A percentile compares a stretch with the other conserved stretches of the same genome.
These are phyloP conservation scores for Priocnemis perturbator DNA, from an alignment of 2,888 invertebrate species.

Conservation along the genomic window DNA sequence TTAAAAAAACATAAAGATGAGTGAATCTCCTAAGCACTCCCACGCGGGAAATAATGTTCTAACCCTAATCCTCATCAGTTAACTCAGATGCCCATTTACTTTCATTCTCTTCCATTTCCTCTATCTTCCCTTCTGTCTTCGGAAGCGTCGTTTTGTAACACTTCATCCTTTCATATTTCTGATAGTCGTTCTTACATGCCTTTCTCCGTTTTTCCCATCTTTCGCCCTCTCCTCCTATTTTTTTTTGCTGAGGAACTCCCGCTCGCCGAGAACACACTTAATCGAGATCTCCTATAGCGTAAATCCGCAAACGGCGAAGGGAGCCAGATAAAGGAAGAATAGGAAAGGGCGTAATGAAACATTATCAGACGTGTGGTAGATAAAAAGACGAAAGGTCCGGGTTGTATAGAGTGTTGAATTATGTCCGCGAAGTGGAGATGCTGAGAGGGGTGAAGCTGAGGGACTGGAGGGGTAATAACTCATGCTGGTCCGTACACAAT, in stretches of 20 bases:
- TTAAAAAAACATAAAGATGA: too few species aligned
- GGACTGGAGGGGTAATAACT: slow-evolving; percentile 71
- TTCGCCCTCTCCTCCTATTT: background rate
- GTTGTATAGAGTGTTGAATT: slow-evolving; percentile 69
- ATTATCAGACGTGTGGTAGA: slow-evolving; percentile 50
- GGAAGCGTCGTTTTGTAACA: background rate
- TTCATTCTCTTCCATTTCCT: background rate
- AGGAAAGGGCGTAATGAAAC: slow-evolving; percentile 55
- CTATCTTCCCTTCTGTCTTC: background rate
- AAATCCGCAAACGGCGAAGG: slow-evolving; percentile 29
- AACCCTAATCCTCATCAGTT: background rate
- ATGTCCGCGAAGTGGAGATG: slow-evolving; percentile 58
- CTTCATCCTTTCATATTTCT: too few species aligned
- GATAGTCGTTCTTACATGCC: background rate
- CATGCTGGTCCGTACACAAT: slow-evolving; percentile 70
- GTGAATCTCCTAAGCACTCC: too few species aligned
- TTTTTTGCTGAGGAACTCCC: background rate
- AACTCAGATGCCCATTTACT: background rate
- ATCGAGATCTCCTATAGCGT: background rate
- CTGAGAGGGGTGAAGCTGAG: slow-evolving; percentile 54
- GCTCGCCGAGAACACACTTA: too few species aligned
- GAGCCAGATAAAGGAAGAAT: slow-evolving; percentile 37
- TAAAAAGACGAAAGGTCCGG: slow-evolving; percentile 51
- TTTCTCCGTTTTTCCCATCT: background rate
- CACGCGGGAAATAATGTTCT: too few species aligned